phyloP scores from a whole-genome alignment of 1,140 invertebrate genomes.

The Varroa destructor region DNA sequence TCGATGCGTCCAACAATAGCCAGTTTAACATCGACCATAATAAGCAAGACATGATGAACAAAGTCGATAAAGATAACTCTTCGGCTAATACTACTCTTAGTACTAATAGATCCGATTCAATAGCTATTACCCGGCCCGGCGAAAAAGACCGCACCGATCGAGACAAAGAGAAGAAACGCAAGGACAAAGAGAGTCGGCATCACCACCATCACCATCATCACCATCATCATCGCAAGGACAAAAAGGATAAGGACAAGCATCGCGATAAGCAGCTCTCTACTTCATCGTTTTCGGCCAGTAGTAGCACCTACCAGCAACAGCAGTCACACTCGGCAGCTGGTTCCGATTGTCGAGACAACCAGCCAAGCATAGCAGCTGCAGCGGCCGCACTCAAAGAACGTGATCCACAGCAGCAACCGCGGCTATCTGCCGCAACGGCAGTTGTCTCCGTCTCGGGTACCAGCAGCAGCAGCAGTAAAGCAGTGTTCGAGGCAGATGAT shows the following conservation, averaged over 20 bases:
- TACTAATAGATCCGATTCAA: too few species aligned
- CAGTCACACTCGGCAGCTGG: constrained; percentile 20
- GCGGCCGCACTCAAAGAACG: constrained; percentile 32
- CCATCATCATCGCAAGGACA: constrained; percentile 31
- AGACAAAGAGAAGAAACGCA: constrained; percentile 28
- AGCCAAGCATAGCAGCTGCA: constrained; percentile 25
- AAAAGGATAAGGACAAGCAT: constrained; percentile 45
- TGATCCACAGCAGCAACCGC: constrained; percentile 14
- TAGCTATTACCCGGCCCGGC: background rate
- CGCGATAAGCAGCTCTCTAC: constrained; percentile 23
- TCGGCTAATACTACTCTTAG: too few species aligned
- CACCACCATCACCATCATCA: constrained; percentile 30
- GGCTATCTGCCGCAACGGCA: constrained; percentile 26
- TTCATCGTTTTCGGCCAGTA: constrained; percentile 4
- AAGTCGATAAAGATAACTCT: too few species aligned
- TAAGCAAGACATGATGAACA: too few species aligned
- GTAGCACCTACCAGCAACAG: background rate
- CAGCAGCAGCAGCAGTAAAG: constrained; percentile 30
- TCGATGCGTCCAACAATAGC: too few species aligned
- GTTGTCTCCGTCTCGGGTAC: constrained; percentile 30
- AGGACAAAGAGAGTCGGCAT: constrained; percentile 31
- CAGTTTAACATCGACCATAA: too few species aligned
- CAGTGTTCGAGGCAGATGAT: constrained; percentile 5
- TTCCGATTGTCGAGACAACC: background rate
- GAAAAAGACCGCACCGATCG: constrained; percentile 20